Base-by-base conservation (phyloP, 2,888 invertebrate species). In the Aelia acuminata region DNA sequence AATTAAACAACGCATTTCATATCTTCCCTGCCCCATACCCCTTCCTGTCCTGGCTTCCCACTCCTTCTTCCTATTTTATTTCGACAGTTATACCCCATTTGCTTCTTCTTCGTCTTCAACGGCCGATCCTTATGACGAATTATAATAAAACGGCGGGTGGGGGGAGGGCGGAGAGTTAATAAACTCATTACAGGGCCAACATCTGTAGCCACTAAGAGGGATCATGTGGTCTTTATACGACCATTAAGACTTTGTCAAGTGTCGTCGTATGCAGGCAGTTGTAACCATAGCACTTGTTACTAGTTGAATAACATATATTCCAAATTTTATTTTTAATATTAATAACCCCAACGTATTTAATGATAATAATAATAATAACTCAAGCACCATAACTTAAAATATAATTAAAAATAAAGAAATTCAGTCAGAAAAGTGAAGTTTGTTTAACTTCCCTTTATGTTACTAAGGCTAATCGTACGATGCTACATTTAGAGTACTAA, bases 1-100 rank as follows among this genome's bases (percentile, higher is more conserved):
- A 80, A 80, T 80, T 80, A 80, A 80, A 80, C 80, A 80, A 80
- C 80, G 43, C 80, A 80, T 80, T 80, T 80, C 80, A 80, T 80
- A 80, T 80, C 80, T 43, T 43, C 80, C 43, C 10, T 80, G 22
- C 39, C 39, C 43, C n/a, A 43, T 39, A 35, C 39, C 18, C n/a
- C 80, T 80, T 11, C 43, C 43, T n/a, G 35, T 47, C 15, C 43
- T 80, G 43, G 43, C 22, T 43, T 43, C 43, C n/a, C 15, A n/a
- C n/a, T 4, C 11, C 39, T 80, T 80, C 80, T 43, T 80, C 43
- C 43, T 35, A 22, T 39, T 80, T 80, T 47, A 47, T 80, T 39
- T 80, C 43, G 80, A 43, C 80, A 80, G 80, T 80, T 80, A 80
- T 80, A 11, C 35, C 43, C n/a, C 80, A 47, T n/a, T 43, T n/a